Evolutionary conservation across 2,797 vertebrate genomes (phyloP).

Genomic region (Lates japonicus): DNA sequence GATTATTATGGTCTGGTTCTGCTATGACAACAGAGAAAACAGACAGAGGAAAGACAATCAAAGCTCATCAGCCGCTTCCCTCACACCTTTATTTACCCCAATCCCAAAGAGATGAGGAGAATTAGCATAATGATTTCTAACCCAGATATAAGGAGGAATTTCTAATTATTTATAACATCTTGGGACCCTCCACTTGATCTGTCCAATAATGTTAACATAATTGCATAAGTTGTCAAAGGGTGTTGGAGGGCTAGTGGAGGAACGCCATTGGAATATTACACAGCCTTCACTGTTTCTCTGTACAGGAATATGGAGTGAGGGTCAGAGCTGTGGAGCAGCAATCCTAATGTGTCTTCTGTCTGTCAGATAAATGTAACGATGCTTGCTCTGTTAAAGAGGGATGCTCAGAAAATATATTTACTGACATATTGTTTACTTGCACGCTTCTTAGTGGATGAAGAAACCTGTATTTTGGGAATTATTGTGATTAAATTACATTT

Average conservation of each 20-base stretch:
- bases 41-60: conserved; percentile 84
- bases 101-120: conserved; percentile 84
- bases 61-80: conserved; percentile 84
- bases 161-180: conserved; percentile 91
- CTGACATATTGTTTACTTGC: neutral
- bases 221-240: conserved; percentile 86
- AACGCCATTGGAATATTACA: conserved; percentile 75
- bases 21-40: conserved; percentile 85
- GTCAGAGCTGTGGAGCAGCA: conserved; percentile 59
- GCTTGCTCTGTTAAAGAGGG: neutral
- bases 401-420: neutral
- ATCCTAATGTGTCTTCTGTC: conserved; percentile 28
- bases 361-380: neutral
- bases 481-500: conserved; percentile 42
- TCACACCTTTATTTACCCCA: conserved; percentile 89
- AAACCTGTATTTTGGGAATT: conserved; percentile 23
- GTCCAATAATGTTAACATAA: conserved; percentile 91
- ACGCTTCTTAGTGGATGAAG: conserved; percentile 17
- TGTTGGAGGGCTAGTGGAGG: conserved; percentile 77
- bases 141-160: conserved; percentile 88
- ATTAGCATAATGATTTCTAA: conserved; percentile 90
- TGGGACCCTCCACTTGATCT: conserved; percentile 88
- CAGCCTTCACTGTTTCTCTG: conserved; percentile 56
- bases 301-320: conserved; percentile 58
- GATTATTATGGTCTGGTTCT: conserved; percentile 83